Evolutionary conservation across 2,797 vertebrate species (phyloP), one percentile per base, ranked within the genome.

Genomic region (Coilia nasus): DNA sequence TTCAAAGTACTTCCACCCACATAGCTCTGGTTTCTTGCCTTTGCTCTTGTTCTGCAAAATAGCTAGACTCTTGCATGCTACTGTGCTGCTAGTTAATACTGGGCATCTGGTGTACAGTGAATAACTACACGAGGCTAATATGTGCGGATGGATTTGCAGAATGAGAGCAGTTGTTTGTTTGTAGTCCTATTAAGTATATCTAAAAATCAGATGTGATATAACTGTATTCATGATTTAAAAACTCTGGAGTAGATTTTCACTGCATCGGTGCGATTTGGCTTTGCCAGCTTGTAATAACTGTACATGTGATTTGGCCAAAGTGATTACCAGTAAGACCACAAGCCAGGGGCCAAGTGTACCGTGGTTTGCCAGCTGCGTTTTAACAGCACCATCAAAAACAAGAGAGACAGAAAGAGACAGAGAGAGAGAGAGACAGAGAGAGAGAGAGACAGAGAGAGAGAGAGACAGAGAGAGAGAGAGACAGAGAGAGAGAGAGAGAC

Each of bases 361-460:
- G 17, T 35, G 67, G 10, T 6, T 28, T 64, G 62, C 62, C 62
- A 64, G 23, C 62, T 14, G 60, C 7, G 28, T 31, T 71, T 71
- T 71, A 31, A 71, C 64, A 71, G 64, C 64, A 15, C 64, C 64
- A 71, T 71, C n/a, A n/a, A n/a, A n/a, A n/a, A n/a, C n/a, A n/a
- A n/a, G n/a, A n/a, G n/a, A n/a, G n/a, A n/a, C n/a, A n/a, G n/a
- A n/a, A n/a, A n/a, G 5, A 41, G 35, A 41, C 2, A 41, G 35
- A 5, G 35, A 5, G 35, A 41, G 35, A 41, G 35, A 2, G 35
- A 41, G 35, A 5, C 2, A 41, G 35, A 41, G 35, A 41, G 35
- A 87, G 82, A 82, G 54, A 15, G 25, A 87, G 93, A 91, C 87
- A 90, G 89, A 90, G 83, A 19, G 88, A 90, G 88, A 92, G 90